A percentile compares a stretch with the other conserved stretches of the same genome.
Evolutionary conservation across 2,888 invertebrate species (phyloP).

Genomic region (Sphaerophoria taeniata): DNA sequence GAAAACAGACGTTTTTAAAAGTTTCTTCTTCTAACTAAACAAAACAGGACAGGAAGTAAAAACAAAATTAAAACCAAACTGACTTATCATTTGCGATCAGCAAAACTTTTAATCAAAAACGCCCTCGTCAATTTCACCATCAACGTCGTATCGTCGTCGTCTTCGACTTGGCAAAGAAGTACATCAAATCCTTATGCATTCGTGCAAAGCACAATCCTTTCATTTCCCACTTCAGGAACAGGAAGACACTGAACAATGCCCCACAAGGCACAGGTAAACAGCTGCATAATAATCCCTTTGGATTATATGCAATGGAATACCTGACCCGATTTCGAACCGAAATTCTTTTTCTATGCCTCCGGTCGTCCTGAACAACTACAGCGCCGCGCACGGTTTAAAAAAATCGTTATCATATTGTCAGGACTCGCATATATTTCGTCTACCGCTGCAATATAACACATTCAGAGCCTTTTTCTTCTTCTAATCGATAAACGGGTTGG

Average conservation of each 20-base stretch:
- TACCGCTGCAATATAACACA: conserved; percentile 19
- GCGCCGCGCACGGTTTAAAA: not conserved
- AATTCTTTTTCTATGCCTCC: conserved; percentile 19
- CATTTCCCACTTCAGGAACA: conserved; percentile 61
- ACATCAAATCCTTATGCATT: conserved; percentile 1
- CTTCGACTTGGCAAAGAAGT: not conserved
- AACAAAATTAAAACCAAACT: conserved; percentile 21
- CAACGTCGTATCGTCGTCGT: not conserved
- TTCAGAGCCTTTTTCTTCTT: conserved; percentile 22
- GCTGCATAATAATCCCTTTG: conserved; percentile 63
- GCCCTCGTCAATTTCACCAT: conserved; percentile 1
- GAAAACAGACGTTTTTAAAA: too few species aligned
- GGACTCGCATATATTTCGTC: conserved; percentile 31
- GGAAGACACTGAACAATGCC: conserved; percentile 52
- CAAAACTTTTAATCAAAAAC: conserved; percentile 52
- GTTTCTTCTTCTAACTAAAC: not conserved
- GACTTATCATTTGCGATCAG: conserved; percentile 55
- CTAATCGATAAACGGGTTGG: conserved; percentile 60
- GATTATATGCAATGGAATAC: conserved; percentile 50
- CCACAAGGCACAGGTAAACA: conserved; percentile 61
- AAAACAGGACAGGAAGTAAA: conserved; percentile 20
- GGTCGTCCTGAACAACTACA: not conserved
- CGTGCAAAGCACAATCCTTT: conserved; percentile 40
- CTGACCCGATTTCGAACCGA: conserved; percentile 55
- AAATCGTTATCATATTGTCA: conserved; percentile 57